Evolutionary conservation across 2,113 vertebrate genomes (phyloP).

Genomic region (Dipodomys spectabilis): DNA sequence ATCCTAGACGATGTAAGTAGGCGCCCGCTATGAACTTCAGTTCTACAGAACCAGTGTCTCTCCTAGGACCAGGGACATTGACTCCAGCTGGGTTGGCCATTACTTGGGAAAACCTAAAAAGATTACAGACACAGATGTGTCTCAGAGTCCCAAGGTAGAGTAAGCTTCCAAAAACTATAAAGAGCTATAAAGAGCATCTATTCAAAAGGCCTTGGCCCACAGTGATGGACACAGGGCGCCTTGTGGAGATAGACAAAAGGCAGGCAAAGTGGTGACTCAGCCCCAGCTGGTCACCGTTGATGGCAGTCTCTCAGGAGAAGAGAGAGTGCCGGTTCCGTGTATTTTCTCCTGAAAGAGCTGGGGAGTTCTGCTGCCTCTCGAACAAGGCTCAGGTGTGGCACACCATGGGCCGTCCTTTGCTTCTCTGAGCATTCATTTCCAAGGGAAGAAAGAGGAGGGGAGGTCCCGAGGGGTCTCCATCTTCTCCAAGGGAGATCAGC

Average conservation of each 20-base stretch:
- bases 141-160: constrained; percentile 30
- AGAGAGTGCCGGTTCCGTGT: not conserved
- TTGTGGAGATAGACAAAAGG: constrained; percentile 59
- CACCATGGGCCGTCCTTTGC: not conserved
- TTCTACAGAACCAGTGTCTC: not conserved
- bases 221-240: constrained; percentile 2
- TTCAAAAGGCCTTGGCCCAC: not conserved
- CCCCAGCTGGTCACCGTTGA: not conserved
- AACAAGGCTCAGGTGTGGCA: not conserved
- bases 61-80: not conserved
- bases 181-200: not conserved
- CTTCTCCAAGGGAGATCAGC: not conserved
- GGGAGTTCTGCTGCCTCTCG: not conserved
- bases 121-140: not conserved
- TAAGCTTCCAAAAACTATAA: not conserved
- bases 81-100: not conserved
- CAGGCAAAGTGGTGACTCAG: constrained; percentile 56
- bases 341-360: not conserved
- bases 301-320: not conserved
- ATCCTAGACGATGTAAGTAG: not conserved
- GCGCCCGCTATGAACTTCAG: not conserved
- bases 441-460: not conserved
- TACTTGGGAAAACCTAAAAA: not conserved
- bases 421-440: not conserved
- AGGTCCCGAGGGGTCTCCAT: not conserved